Base-by-base conservation (phyloP, 2,113 vertebrate species). In the Pomatostomus ruficeps region DNA sequence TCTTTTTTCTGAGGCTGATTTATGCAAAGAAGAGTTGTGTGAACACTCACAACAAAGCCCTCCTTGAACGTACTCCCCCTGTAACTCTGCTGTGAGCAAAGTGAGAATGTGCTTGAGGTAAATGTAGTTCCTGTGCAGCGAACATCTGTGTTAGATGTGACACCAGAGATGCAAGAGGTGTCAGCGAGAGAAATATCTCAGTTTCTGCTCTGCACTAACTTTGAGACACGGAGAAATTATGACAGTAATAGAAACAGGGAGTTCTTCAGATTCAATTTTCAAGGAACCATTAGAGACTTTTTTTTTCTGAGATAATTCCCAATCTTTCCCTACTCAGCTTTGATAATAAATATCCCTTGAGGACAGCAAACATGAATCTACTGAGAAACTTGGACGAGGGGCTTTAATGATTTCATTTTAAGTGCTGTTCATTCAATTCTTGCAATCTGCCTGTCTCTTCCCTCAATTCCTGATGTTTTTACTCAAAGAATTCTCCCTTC, bases 281-380 rank as follows among this genome's bases (percentile, higher is more conserved):
- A 83, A 58, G 70, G 80, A 71, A 90, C 71, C 83, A 46, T 95
- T 90, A 91, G 46, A 84, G 54, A 31, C 40, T 48, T 85, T 75
- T 63, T 75, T 79, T 95, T 86, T 33, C 38, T 83, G 36, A 45
- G 95, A 89, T 91, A 90, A 95, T 95, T 88, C 93, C 79, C 71
- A 70, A 86, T 95, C 78, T 95, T 95, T 95, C 91, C 65, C 67
- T 55, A 79, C 72, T 93, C 85, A 74, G 85, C 85, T 88, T 93
- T 94, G 89, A 79, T 91, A 96, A 96, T 88, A 96, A 96, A 95
- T 96, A 91, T 71, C 78, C 67, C 88, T 36, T 48, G 85, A 91
- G 88, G 79, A 90, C 88, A 95, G 91, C 89, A 96, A 97, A 77
- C 79, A 88, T 94, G 93, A 96, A 94, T 91, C 87, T 95, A 73